Conservation (phyloP, 2,888 invertebrate genomes). For the Antitype chi region DNA sequence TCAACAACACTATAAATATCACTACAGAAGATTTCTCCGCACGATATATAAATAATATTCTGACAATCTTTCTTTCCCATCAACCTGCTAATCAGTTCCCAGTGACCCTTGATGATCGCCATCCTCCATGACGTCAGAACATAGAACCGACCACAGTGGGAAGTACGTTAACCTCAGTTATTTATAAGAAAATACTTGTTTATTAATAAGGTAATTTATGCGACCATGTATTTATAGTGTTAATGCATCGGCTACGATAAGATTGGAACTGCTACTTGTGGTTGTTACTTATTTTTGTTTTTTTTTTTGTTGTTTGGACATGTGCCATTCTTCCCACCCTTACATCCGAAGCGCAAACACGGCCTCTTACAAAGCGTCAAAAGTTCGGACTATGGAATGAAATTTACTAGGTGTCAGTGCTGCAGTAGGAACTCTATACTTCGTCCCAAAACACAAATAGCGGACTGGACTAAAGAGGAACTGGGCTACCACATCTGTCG, state of each 20-base stretch:
- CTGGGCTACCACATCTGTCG: no score
- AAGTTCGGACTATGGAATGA: no score
- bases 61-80: background rate
- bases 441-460: no score
- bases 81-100: background rate
- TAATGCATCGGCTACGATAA: background rate
- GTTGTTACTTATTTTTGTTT: background rate
- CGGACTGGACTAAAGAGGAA: no score
- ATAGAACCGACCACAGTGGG: background rate
- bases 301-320: background rate
- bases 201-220: slow-evolving; percentile 14
- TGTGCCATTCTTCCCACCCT: no score
- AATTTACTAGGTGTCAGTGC: no score
- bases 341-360: no score
- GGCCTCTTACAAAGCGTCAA: no score
- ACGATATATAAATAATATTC: background rate
- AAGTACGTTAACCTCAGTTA: slow-evolving; percentile 20
- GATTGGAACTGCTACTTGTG: background rate
- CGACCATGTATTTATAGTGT: background rate
- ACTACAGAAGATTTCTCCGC: background rate
- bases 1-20: background rate
- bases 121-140: slow-evolving; percentile 23
- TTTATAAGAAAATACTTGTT: background rate
- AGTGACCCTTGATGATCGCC: background rate
- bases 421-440: no score